phyloP scores from a whole-genome alignment of 1,140 invertebrate species.

The Caenorhabditis latens region DNA sequence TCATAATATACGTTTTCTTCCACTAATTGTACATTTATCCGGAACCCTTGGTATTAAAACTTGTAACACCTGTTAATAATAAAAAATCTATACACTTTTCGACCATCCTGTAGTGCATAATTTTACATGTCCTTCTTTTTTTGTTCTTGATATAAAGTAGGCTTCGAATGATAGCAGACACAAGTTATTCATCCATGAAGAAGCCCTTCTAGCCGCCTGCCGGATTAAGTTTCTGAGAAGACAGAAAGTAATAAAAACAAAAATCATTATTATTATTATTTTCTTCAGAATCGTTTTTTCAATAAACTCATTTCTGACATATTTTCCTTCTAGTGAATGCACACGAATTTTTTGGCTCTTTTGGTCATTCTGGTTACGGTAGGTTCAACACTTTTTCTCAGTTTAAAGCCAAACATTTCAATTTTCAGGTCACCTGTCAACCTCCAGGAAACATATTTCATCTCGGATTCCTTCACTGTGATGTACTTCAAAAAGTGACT shows the following conservation, averaged over 20 bases:
- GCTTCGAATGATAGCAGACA: background rate
- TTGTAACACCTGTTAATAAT: no score
- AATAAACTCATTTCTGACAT: background rate
- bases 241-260: conserved; percentile 10
- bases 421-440: conserved; percentile 16
- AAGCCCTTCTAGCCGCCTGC: background rate
- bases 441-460: conserved; percentile 45
- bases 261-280: background rate
- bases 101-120: no score
- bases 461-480: conserved; percentile 31
- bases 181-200: background rate
- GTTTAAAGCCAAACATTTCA: background rate
- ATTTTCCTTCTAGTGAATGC: background rate
- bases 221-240: background rate
- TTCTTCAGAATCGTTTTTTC: background rate
- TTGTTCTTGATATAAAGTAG: background rate
- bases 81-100: no score
- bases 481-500: conserved; percentile 33
- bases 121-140: background rate
- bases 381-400: background rate
- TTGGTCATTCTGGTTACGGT: background rate
- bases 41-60: no score
- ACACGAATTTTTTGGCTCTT: background rate
- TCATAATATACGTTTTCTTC: no score
- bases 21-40: no score